Evolutionary conservation across 2,797 vertebrate genomes (phyloP), one percentile per base, ranked within the genome.

Genomic region (Prionace glauca): DNA sequence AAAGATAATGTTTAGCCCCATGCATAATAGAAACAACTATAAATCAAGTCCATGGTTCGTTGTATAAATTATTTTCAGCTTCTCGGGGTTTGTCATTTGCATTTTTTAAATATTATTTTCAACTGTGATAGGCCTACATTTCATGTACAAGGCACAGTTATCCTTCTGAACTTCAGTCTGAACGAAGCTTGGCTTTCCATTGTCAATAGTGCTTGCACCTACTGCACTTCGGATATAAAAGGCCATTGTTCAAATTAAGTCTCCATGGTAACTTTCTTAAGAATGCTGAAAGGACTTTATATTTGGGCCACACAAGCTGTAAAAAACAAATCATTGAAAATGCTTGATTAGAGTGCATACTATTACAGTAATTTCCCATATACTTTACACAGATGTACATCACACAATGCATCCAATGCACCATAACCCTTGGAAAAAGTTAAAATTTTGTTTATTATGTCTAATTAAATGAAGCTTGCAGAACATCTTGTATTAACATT

Each of bases 221-320:
- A 77, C 71, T 95, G 93, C 41, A 77, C 56, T 77, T 92, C n/a
- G 26, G 93, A 95, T 95, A 95, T 50, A 95, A 95, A 95, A 32
- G 93, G 45, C 71, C 8, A 95, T 95, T 95, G 93, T 95, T 95
- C 45, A 77, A 60, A n/a, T 95, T 74, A 32, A 50, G 93, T 95
- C 74, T 77, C 71, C 93, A 22, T 95, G 93, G 93, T 95, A n/a
- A 95, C 93, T 26, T 77, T 95, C 20, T 77, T 95, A 77, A 95
- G 45, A 95, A 77, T 77, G 93, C 71, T 95, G 93, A 74, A 74
- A 77, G 93, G 71, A 50, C 45, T 94, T 95, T 95, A 8, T 95
- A 50, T 95, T 26, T 74, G 69, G 93, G 69, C 71, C 69, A 74
- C 93, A 74, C 69, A 72, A 95, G 41, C 71, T 77, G 45, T 60